Evolutionary conservation across 2,113 vertebrate species (phyloP), one percentile per base, ranked within the genome.

Genomic region (Platichthys flesus): DNA sequence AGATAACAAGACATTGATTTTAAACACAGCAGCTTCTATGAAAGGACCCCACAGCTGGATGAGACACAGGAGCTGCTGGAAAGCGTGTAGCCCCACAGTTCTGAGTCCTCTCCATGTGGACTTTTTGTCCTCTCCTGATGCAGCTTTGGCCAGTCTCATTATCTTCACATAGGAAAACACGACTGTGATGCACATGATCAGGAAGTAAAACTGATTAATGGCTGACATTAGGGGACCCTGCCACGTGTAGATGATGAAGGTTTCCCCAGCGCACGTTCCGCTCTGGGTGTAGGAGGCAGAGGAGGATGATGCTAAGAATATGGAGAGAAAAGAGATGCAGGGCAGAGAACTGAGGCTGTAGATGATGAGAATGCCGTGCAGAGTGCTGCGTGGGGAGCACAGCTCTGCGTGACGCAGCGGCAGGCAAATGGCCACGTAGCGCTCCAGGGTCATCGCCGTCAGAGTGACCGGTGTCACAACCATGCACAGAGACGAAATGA

Each of bases 391-490:
- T 1, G 56, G 16, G 18, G 75, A 68, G 79, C 88, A 84, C 66
- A 92, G 81, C 45, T 87, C 85, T 37, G 23, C 71, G 16, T 92
- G 89, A 0, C 57, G 72, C 59, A 92, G 83, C 0, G 90, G 90
- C 81, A 90, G 81, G 42, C 89, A 91, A 51, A 90, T 85, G 61
- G 90, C 90, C 56, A 88, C 76, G 0, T 89, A 89, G 3, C 80
- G 80, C 81, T 92, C 88, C 63, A 92, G 55, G 4, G 88, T 89
- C 91, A 92, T 91, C 5, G 80, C 79, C 31, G 72, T 87, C 49
- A 92, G 69, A 57, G 86, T 83, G 6, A 90, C 7, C 2, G 86
- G 86, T 12, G 83, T 86, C 52, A 72, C 66, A 54, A 70, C 58
- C 2, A 9, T 73, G 10, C 64, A 74, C 2, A 82, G 1, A 8